Base-by-base conservation (phyloP, 1,140 invertebrate species). In the Neodiprion pinetum region DNA sequence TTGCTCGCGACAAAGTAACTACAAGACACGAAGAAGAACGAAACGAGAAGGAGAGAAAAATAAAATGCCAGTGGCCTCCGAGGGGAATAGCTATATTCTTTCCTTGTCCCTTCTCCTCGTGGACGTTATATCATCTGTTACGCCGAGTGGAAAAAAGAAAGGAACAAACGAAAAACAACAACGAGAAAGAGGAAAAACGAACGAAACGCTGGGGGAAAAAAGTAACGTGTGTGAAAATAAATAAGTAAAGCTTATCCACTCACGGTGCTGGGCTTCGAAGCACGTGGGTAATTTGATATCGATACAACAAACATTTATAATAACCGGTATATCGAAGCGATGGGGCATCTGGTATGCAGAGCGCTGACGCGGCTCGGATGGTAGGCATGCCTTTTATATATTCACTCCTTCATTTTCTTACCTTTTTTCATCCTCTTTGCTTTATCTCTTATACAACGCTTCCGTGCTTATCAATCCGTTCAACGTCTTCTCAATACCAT, bases 81-180 rank as follows among this genome's bases (percentile, higher is more conserved):
- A 61, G 53, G 53, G 53, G 53, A 61, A 61, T 61, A 12, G 53
- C 53, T 61, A 61, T 40, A 40, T 40, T 61, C n/a, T 17, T 12
- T 61, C 53, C 8, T 17, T 12, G 53, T 61, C 53, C 53, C 53
- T 61, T 17, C 53, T 61, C 53, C 28, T 40, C 11, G 5, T 17
- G n/a, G 53, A 61, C 53, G 53, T 61, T 61, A 61, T 61, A 61
- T 61, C 53, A 61, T 61, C 53, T 61, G 53, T 61, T 61, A 61
- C 53, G 28, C 28, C 28, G 2, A 61, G 11, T 61, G 53, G 5
- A 61, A 61, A 9, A 61, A 61, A 12, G 9, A 61, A 61, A 14
- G 28, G 28, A 5, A 40, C 28, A 40, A 40, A 40, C 2, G 5
- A 40, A 40, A 40, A 40, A 40, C 28, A 40, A 40, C 28, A 40